Percentiles rank a stretch among this genome's conserved stretches.
These are phyloP conservation scores for Trochalopteron elliotii DNA, from an alignment of 2,113 vertebrate species.

Conservation along the genomic window DNA sequence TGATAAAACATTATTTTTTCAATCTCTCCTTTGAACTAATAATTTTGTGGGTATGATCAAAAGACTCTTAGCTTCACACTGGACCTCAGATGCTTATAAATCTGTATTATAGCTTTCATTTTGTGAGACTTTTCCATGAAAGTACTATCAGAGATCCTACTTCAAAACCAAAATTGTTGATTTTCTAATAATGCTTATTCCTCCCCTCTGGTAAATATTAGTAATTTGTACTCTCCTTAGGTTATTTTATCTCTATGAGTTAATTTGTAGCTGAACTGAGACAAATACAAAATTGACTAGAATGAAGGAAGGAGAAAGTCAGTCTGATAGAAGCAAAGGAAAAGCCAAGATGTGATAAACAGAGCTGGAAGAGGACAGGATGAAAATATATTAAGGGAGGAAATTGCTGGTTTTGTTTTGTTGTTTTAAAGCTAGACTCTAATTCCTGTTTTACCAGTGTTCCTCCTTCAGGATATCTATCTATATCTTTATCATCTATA, in stretches of 20 bases:
- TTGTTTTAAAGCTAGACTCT: neutral
- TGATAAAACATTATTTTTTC: neutral
- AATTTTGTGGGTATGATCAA: neutral
- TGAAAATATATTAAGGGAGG: neutral
- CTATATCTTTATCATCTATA: neutral
- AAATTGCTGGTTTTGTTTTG: neutral
- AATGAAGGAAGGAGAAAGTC: neutral
- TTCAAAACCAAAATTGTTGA: neutral
- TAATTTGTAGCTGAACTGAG: neutral
- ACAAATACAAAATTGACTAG: neutral
- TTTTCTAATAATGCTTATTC: neutral
- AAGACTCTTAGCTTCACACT: neutral
- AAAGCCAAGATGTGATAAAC: neutral
- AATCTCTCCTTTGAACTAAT: neutral
- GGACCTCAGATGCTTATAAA: neutral
- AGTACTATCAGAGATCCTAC: neutral
- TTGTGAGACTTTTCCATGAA: neutral
- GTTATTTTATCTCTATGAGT: neutral
- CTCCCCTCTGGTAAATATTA: accelerated
- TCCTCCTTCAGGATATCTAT: neutral
- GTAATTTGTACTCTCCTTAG: neutral
- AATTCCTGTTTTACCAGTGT: neutral
- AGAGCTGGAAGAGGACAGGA: neutral
- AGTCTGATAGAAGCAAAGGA: neutral
- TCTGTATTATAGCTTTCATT: neutral